Base-by-base conservation (phyloP, 2,113 vertebrate species). In the Pao palembangensis region DNA sequence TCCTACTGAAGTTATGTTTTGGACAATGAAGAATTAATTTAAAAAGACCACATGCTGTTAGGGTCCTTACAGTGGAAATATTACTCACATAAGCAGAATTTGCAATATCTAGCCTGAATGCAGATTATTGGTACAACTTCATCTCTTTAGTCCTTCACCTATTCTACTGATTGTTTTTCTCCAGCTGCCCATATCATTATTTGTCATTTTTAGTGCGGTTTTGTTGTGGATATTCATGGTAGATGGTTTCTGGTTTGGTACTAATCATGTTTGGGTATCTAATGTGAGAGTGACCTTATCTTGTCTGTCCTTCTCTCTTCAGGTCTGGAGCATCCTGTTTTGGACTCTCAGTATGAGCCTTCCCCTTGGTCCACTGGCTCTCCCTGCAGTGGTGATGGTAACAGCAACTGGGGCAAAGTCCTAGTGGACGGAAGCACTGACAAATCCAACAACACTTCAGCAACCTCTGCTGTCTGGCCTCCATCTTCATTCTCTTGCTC, bases 311-410 rank as follows among this genome's bases (percentile, higher is more conserved):
- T n/a, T 55, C 53, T 71, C 17, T 50, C 71, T 69, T 21, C 90
- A 99, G 97, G 96, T 91, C 84, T 93, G 88, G 95, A 95, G 84
- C 94, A 95, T 85, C 90, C 87, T 72, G 92, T 91, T 88, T 90
- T 95, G 88, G 97, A 94, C 87, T 88, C 94, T 47, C 95, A 96
- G 88, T 96, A 98, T 98, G 97, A 98, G 88, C 94, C 91, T 90
- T 93, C 91, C 77, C 92, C 93, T 75, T 96, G 92, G 94, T 95
- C 92, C 81, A 91, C 93, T 86, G 92, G 93, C 73, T 96, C 95
- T 88, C 93, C 94, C 75, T 92, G 92, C 58, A 94, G 92, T 61
- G 93, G 92, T 51, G 94, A 96, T 87, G 83, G 92, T 65, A 93
- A 93, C 92, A 93, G 93, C 91, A 93, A 92, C 91, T 96, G 94